These are phyloP conservation scores for Amniataba percoides DNA, from an alignment of 2,797 vertebrate species.

Conservation along the genomic window DNA sequence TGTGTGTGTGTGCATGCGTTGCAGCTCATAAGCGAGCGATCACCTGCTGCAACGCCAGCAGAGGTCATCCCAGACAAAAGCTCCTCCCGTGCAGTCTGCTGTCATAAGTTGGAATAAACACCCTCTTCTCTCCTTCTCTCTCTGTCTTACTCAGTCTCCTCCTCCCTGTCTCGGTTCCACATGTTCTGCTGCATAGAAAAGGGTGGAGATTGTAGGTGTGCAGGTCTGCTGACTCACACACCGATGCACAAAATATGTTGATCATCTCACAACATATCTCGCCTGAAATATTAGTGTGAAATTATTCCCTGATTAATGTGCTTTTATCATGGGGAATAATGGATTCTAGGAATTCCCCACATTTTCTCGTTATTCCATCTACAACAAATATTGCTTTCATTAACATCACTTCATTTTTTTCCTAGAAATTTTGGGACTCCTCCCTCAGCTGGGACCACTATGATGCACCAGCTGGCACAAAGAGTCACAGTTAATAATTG, in stretches of 20 bases:
- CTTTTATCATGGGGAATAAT: not conserved
- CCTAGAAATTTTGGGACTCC: not conserved
- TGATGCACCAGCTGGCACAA: not conserved
- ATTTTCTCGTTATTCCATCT: not conserved
- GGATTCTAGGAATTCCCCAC: not conserved
- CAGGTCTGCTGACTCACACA: conserved; percentile 56
- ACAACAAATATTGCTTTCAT: not conserved
- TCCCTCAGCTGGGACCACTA: no score
- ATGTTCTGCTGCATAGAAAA: conserved; percentile 55
- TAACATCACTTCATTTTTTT: not conserved
- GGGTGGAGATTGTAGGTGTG: conserved; percentile 52
- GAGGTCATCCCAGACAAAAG: conserved; percentile 70
- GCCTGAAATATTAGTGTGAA: not conserved
- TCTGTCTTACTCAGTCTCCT: conserved; percentile 10
- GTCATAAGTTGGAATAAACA: conserved; percentile 63
- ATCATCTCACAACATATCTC: conserved; percentile 13
- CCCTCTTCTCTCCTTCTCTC: conserved; percentile 41
- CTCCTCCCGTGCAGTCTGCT: conserved; percentile 73
- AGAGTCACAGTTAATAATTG: not conserved
- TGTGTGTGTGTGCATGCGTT: not conserved
- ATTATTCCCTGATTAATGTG: not conserved
- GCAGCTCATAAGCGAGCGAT: conserved; percentile 38
- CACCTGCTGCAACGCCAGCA: conserved; percentile 73
- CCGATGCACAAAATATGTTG: conserved; percentile 20
- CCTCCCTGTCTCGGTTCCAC: conserved; percentile 37